Percentiles rank a stretch among this genome's conserved stretches.
These are phyloP conservation scores for Drosophila kanapiae DNA, from an alignment of 1,140 invertebrate genomes.

Conservation along the genomic window DNA sequence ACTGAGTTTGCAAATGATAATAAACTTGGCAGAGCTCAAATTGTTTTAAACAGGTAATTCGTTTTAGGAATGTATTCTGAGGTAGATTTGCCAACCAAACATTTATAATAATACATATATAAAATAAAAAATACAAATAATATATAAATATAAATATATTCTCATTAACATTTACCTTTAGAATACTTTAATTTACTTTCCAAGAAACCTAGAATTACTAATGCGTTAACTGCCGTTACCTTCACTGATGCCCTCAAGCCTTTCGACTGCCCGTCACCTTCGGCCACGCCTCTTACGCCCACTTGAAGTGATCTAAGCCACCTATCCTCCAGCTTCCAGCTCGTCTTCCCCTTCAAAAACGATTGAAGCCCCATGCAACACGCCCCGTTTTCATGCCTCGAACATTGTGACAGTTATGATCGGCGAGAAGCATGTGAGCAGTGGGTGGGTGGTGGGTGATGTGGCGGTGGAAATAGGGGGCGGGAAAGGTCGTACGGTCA, in stretches of 20 bases:
- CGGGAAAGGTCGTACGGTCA: conserved; percentile 73
- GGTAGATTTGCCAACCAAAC: too few species aligned
- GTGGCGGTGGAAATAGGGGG: conserved; percentile 18
- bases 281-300: neutral
- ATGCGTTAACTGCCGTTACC: conserved; percentile 30
- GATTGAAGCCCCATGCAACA: conserved; percentile 51
- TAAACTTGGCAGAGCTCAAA: too few species aligned
- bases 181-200: neutral
- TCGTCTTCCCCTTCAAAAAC: neutral
- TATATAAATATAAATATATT: neutral
- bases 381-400: conserved; percentile 66
- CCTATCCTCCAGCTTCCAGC: neutral
- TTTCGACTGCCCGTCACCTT: conserved; percentile 12
- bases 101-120: neutral
- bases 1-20: neutral
- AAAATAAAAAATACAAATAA: neutral
- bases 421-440: conserved; percentile 41
- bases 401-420: conserved; percentile 76
- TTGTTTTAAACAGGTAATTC: too few species aligned
- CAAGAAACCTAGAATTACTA: conserved; percentile 1
- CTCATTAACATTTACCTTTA: neutral
- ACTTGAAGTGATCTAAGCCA: conserved; percentile 5
- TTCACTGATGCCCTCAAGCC: conserved; percentile 39
- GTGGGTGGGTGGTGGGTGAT: conserved; percentile 1
- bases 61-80: too few species aligned